Percentiles rank a stretch among this genome's conserved stretches.
Evolutionary conservation across 2,113 vertebrate species (phyloP).

Genomic region (Eurystomus gularis): DNA sequence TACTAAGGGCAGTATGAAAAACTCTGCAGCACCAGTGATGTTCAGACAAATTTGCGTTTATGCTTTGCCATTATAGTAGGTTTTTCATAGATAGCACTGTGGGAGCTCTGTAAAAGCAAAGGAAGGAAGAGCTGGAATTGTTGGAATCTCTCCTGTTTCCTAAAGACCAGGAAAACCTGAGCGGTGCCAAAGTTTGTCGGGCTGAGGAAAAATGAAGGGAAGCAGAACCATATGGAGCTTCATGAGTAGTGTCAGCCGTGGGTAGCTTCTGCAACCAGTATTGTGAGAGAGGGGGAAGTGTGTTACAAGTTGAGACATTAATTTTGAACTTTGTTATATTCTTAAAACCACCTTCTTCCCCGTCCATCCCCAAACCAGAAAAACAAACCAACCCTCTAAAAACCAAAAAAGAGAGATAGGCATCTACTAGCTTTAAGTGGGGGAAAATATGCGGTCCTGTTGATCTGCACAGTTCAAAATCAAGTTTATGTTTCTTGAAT

Average conservation of each 20-base stretch:
- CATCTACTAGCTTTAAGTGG: neutral
- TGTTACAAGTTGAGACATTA: conserved; percentile 6
- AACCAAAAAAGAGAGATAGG: neutral
- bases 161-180: conserved; percentile 28
- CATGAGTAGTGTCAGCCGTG: conserved; percentile 15
- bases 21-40: neutral
- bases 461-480: neutral
- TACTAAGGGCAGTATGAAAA: neutral
- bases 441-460: neutral
- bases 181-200: conserved; percentile 16
- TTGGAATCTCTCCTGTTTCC: conserved; percentile 2
- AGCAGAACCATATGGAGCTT: conserved; percentile 37
- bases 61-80: neutral
- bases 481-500: neutral
- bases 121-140: neutral
- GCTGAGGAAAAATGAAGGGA: conserved; percentile 21
- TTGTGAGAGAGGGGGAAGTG: neutral
- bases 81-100: neutral
- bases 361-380: neutral
- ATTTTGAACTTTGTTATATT: conserved; percentile 22
- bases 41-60: neutral
- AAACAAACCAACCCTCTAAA: neutral
- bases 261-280: conserved; percentile 40
- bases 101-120: conserved; percentile 7
- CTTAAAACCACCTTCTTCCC: neutral